Base-by-base conservation (phyloP, 2,888 invertebrate species). In the Muschampia plurimacula region DNA sequence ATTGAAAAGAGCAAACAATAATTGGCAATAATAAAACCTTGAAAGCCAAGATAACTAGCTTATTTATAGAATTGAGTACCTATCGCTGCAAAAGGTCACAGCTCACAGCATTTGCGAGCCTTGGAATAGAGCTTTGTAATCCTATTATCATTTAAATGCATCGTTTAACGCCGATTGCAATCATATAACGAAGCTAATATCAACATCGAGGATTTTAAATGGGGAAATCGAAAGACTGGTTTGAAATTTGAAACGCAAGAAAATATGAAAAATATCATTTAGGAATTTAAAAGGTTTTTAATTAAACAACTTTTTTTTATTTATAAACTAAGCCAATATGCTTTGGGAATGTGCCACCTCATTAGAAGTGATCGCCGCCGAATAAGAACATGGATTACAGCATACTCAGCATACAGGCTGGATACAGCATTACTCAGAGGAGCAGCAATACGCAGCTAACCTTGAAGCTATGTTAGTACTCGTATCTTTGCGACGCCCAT, bases 81-180 rank as follows among this genome's bases (percentile, higher is more conserved):
- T 69, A 55, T 13, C 22, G n/a, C 13, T 59, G 36, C 44, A 39
- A 66, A 71, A 71, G 71, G 71, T 22, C 22, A 22, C 22, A 22
- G 22, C 22, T 71, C 65, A 66, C 57, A 71, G 49, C 59, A 66
- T 71, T 66, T 63, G 63, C 63, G 63, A 63, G 69, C 69, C 63
- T 69, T 52, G 28, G 39, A 63, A 63, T 63, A 68, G 65, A 64
- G 28, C 44, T 60, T 65, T 71, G 49, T 28, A 60, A 22, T 49
- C 60, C 49, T 28, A 71, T 71, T 71, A 71, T 60, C 71, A 71
- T 71, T 71, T 66, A 66, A 66, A 71, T 71, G 66, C 59, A 71
- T 71, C 49, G n/a, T n/a, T 71, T 66, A 60, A 41, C 60, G 66
- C 39, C 57, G 66, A 71, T 71, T 39, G 59, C 66, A 60, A 60